Evolutionary conservation across 1,140 invertebrate genomes (phyloP).

Genomic region (Drosophila repletoides): DNA sequence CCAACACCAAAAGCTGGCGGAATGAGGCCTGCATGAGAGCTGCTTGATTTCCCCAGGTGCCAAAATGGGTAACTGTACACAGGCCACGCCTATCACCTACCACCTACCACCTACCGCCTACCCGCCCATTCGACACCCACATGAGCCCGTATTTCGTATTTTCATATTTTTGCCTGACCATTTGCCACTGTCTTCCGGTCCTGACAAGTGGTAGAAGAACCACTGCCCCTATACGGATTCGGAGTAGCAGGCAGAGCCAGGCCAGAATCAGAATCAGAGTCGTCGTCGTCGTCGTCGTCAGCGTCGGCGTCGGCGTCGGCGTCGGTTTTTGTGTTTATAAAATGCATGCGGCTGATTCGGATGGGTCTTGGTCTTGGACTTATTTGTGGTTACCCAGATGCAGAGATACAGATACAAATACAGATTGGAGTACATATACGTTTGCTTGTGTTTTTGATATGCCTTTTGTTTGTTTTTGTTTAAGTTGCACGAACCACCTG

Average conservation of each 20-base stretch:
- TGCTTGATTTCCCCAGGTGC: constrained; percentile 72
- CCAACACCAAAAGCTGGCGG: constrained; percentile 10
- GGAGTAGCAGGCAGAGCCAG: not conserved
- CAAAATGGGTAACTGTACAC: constrained; percentile 33
- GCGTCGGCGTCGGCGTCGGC: not conserved
- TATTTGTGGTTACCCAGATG: constrained; percentile 39
- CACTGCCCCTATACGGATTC: not conserved
- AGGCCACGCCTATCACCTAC: not conserved
- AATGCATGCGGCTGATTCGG: constrained; percentile 44
- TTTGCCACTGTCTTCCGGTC: constrained; percentile 42
- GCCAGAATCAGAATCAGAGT: not conserved
- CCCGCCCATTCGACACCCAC: constrained; percentile 9
- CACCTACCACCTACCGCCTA: not conserved
- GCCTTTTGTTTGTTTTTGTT: constrained; percentile 7
- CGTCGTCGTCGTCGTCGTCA: too few relatives aligned
- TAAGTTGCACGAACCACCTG: not conserved
- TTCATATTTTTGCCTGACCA: constrained; percentile 63
- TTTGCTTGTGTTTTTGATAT: constrained; percentile 27
- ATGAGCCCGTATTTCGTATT: constrained; percentile 47
- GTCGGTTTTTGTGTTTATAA: constrained; percentile 18
- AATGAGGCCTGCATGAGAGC: constrained; percentile 49
- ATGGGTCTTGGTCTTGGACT: constrained; percentile 35
- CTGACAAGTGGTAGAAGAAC: constrained; percentile 12
- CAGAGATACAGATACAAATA: constrained; percentile 1
- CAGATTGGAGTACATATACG: not conserved